Percentiles rank a stretch among this genome's conserved stretches.
phyloP scores from a whole-genome alignment of 1,140 invertebrate species.

The Rhopalosiphum padi region DNA sequence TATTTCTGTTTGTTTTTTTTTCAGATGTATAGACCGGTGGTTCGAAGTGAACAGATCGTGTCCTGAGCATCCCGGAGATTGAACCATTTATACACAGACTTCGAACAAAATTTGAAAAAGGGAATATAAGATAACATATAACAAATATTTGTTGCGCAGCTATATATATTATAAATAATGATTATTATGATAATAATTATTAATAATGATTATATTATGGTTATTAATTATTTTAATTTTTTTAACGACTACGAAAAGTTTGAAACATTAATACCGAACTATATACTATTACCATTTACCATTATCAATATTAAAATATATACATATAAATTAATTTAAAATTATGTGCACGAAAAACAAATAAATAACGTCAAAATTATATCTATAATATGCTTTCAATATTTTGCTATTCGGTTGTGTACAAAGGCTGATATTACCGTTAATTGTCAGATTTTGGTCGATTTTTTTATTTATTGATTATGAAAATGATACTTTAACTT shows the following conservation, averaged over 20 bases:
- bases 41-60: slow-evolving; percentile 97
- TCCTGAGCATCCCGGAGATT: slow-evolving; percentile 94
- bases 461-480: slow-evolving; percentile 11
- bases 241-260: background rate
- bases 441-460: background rate
- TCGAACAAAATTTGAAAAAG: slow-evolving; percentile 28
- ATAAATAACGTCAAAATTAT: slow-evolving; percentile 10
- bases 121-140: slow-evolving; percentile 19
- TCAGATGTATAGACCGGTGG: slow-evolving; percentile 95
- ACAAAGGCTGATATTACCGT: slow-evolving; percentile 38
- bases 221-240: background rate
- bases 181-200: background rate
- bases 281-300: background rate
- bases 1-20: slow-evolving; percentile 63
- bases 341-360: slow-evolving; percentile 5
- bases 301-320: background rate
- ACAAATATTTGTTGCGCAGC: background rate
- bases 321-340: background rate
- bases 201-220: background rate
- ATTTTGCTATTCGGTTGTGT: slow-evolving; percentile 49
- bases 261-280: background rate
- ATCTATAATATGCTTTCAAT: slow-evolving; percentile 31
- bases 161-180: background rate
- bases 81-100: slow-evolving; percentile 61
- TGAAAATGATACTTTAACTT: background rate